Conservation (phyloP, 2,113 vertebrate genomes). For the Fulica atra region DNA sequence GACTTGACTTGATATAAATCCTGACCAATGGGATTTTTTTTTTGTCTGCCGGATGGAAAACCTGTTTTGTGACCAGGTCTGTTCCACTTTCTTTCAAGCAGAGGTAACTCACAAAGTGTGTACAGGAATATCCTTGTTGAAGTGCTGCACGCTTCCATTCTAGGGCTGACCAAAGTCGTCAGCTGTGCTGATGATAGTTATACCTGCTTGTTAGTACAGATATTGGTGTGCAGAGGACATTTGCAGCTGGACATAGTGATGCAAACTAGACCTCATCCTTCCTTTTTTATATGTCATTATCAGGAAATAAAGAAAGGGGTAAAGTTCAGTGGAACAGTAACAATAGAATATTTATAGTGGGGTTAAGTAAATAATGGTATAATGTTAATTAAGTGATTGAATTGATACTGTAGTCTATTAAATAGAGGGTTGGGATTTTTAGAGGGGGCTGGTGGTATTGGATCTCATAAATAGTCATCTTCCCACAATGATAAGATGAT, state of each 20-base stretch:
- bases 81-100: background rate
- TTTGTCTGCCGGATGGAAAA: background rate
- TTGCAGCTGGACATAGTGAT: background rate
- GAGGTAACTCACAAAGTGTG: background rate
- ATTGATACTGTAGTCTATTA: background rate
- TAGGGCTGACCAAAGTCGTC: background rate
- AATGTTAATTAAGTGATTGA: background rate
- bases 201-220: background rate
- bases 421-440: background rate
- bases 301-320: background rate
- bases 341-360: background rate
- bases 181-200: background rate
- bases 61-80: background rate
- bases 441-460: no score
- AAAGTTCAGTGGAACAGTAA: background rate
- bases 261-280: background rate
- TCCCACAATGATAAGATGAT: background rate
- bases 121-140: background rate
- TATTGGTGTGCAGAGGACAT: background rate
- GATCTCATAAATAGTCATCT: slow-evolving; percentile 15
- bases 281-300: background rate
- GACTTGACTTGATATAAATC: background rate
- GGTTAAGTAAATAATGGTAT: background rate
- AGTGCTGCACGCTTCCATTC: background rate
- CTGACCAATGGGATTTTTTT: background rate